Evolutionary conservation across 1,140 invertebrate species (phyloP), one percentile per base, ranked within the genome.

Genomic region (Zophobas atratus): DNA sequence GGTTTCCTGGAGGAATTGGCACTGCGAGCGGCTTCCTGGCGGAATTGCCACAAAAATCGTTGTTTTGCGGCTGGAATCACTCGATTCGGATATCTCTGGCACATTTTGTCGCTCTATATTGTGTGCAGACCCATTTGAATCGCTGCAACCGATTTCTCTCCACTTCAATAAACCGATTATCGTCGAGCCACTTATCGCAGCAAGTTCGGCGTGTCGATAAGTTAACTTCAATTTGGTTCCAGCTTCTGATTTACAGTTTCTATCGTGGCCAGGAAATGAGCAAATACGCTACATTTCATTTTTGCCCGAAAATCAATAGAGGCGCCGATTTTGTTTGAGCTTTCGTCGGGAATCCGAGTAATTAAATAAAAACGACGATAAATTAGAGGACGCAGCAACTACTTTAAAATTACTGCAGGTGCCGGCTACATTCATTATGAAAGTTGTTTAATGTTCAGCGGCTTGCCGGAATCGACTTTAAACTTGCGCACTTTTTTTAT

Each of bases 131-230:
- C 20, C 33, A 41, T 67, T 43, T 43, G 60, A 67, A 67, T 67
- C 60, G 39, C 6, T 67, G 60, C 39, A 67, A 43, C 60, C 60
- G 43, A 67, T 67, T 67, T 39, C 8, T n/a, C 20, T 67, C 39
- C 33, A 39, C 60, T 43, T 43, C 60, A 67, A 67, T 67, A 67
- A 67, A 67, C 60, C 60, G 60, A 67, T 67, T 67, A 67, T 67
- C 60, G 60, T 67, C 33, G n/a, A 67, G 32, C 60, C 60, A 67
- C 60, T 67, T 67, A 63, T 67, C 60, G 60, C 41, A 43, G 2
- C 60, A 43, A 67, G 36, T 67, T 67, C 39, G 60, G 35, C n/a
- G 6, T 41, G 36, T 39, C 60, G 60, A 67, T 67, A 67, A 67
- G 39, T 67, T 43, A 43, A 41, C 60, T 67, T 60, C 56, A 60